Percentiles rank a stretch among this genome's conserved stretches.
These are phyloP conservation scores for Drosophila eugracilis DNA, from an alignment of 1,140 invertebrate species.

Conservation along the genomic window DNA sequence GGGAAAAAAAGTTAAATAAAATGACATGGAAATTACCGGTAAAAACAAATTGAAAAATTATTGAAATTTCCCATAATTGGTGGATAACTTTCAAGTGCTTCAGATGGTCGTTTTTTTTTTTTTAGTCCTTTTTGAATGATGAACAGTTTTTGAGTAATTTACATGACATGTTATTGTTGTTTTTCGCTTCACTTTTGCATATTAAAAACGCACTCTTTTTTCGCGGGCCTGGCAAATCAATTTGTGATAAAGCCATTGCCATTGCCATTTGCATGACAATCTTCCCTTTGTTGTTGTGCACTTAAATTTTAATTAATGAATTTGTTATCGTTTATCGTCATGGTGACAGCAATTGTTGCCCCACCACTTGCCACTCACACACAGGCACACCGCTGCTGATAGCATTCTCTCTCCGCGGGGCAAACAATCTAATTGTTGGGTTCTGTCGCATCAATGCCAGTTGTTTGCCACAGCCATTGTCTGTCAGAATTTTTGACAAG, in stretches of 20 bases:
- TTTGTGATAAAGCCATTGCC: slow-evolving; percentile 53
- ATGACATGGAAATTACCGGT: slow-evolving; percentile 18
- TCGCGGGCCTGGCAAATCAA: slow-evolving; percentile 24
- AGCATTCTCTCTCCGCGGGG: slow-evolving; percentile 7
- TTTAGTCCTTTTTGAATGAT: too few relatives aligned
- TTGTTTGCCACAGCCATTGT: slow-evolving; percentile 37
- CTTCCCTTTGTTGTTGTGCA: slow-evolving; percentile 36
- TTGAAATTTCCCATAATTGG: slow-evolving; percentile 34
- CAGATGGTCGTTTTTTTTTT: neutral
- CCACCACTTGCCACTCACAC: slow-evolving; percentile 1
- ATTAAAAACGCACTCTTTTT: slow-evolving; percentile 12
- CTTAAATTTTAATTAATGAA: slow-evolving; percentile 69
- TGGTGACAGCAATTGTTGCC: slow-evolving; percentile 58
- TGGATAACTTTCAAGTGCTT: slow-evolving; percentile 33
- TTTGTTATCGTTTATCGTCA: slow-evolving; percentile 67
- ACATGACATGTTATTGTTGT: slow-evolving; percentile 20
- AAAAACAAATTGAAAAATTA: slow-evolving; percentile 43
- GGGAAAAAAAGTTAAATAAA: slow-evolving; percentile 10
- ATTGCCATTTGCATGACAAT: slow-evolving; percentile 52
- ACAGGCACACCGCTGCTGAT: slow-evolving; percentile 46
- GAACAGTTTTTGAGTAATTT: slow-evolving; percentile 9
- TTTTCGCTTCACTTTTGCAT: neutral
- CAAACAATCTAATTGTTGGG: slow-evolving; percentile 42
- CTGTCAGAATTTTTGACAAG: slow-evolving; percentile 51
- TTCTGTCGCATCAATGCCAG: slow-evolving; percentile 28